A percentile compares a stretch with the other conserved stretches of the same genome.
These are phyloP conservation scores for Geopemphigus sp. DNA, from an alignment of 1,140 invertebrate genomes.

Conservation along the genomic window DNA sequence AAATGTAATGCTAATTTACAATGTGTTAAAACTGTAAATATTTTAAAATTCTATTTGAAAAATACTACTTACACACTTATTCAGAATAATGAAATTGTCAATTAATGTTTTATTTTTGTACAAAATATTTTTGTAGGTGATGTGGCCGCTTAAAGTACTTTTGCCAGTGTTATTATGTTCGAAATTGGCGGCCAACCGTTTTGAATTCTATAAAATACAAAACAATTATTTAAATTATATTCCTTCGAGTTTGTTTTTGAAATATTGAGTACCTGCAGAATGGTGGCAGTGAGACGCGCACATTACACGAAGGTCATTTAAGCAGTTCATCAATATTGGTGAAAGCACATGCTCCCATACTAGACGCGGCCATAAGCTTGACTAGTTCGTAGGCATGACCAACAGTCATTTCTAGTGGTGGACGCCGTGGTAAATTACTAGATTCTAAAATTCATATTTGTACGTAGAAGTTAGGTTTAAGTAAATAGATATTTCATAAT, in stretches of 20 bases:
- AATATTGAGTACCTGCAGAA: conserved; percentile 15
- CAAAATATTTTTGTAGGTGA: conserved; percentile 42
- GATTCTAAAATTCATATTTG: conserved; percentile 67
- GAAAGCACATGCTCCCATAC: conserved; percentile 92
- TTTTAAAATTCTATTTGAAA: conserved; percentile 33
- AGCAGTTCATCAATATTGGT: conserved; percentile 73
- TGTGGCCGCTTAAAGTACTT: conserved; percentile 46
- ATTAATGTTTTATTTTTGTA: conserved; percentile 28
- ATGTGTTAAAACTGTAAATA: conserved; percentile 22
- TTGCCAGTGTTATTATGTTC: conserved; percentile 35
- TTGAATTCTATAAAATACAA: conserved; percentile 4
- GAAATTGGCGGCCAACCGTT: conserved; percentile 31
- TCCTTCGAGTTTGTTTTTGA: background rate
- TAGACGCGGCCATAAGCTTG: conserved; percentile 82
- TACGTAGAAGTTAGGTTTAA: background rate
- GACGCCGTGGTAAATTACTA: conserved; percentile 80
- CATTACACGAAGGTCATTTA: conserved; percentile 47
- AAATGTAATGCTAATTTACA: conserved; percentile 42
- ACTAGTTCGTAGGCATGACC: conserved; percentile 85
- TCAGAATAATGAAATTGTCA: conserved; percentile 42
- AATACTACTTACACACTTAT: conserved; percentile 46
- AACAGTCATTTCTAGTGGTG: conserved; percentile 87
- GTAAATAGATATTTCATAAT: background rate
- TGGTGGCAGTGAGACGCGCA: conserved; percentile 46
- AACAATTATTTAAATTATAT: background rate